A percentile compares a stretch with the other conserved stretches of the same genome.
Evolutionary conservation across 2,888 invertebrate genomes (phyloP).

Genomic region (Phragmatobia fuliginosa): DNA sequence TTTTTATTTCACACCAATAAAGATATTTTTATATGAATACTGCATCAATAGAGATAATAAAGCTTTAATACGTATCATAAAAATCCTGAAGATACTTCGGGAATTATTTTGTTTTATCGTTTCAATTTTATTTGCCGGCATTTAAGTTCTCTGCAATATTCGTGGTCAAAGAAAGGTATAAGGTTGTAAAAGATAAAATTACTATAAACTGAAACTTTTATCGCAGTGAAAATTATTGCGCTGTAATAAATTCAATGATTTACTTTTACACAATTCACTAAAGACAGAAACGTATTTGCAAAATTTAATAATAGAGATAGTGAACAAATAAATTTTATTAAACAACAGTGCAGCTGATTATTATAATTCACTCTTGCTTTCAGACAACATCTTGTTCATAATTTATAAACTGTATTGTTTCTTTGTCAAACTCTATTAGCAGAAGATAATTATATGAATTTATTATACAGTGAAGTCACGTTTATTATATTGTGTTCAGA

Average conservation of each 20-base stretch:
- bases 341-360: constrained; percentile 61
- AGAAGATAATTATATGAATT: constrained; percentile 61
- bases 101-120: constrained; percentile 24
- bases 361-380: constrained; percentile 59
- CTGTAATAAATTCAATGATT: not conserved
- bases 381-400: constrained; percentile 61
- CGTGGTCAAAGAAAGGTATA: constrained; percentile 15
- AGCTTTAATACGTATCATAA: constrained; percentile 16
- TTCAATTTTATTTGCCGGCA: constrained; percentile 17
- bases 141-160: constrained; percentile 9
- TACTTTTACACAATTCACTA: not conserved
- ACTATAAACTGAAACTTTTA: not conserved
- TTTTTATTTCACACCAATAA: constrained; percentile 4
- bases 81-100: constrained; percentile 17
- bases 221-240: not conserved
- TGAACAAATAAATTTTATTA: constrained; percentile 12
- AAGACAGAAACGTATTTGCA: not conserved
- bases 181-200: constrained; percentile 19
- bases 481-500: no score
- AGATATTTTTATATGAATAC: constrained; percentile 3
- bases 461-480: no score
- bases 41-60: constrained; percentile 15
- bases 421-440: constrained; percentile 71
- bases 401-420: constrained; percentile 70
- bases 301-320: not conserved